Base-by-base conservation (phyloP, 2,888 invertebrate genomes). In the Lepidocyrtinus sp. region DNA sequence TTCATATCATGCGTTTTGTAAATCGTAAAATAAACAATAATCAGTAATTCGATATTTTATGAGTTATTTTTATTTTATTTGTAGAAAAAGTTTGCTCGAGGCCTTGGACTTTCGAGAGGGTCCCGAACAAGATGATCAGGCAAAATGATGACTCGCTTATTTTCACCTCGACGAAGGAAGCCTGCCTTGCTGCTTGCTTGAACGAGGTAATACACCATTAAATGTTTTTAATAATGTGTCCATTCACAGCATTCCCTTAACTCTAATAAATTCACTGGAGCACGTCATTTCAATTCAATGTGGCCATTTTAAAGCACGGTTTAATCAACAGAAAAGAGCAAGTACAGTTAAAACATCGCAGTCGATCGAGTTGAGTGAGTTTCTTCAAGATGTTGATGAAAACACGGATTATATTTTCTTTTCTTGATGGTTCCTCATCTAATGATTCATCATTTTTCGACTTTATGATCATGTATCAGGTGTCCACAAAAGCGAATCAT, bases 161-260 rank as follows among this genome's bases (percentile, higher is more conserved):
- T 89, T 97, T 96, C 89, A 96, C 96, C 0, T 96, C 96, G 65
- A 96, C 96, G 77, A 97, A 97, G 89, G 97, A 97, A 90, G 96
- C 96, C 81, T 97, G 97, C 88, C 91, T 97, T 26, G 95, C 96
- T 25, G 95, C 97, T 55, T 97, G 97, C 88, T 91, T 97, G 72
- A 96, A 96, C 88, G 97, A 97, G 92, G 94, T 94, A 90, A 88
- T 65, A 21, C 17, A n/a, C n/a, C 9, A 50, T 22, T 50, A 0
- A 61, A 21, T 17, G 71, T n/a, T 15, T 25, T 15, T n/a, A 26
- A 26, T 1, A 65, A 27, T 5, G n/a, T 15, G 7, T 36, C 64
- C 22, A 46, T 3, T 59, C n/a, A 17, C 69, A 17, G 12, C 17
- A 36, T 46, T 27, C 7, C 3, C 65, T n/a, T 15, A 25, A 69